Conservation (phyloP, 2,113 vertebrate species). For the Ursus arctos region DNA sequence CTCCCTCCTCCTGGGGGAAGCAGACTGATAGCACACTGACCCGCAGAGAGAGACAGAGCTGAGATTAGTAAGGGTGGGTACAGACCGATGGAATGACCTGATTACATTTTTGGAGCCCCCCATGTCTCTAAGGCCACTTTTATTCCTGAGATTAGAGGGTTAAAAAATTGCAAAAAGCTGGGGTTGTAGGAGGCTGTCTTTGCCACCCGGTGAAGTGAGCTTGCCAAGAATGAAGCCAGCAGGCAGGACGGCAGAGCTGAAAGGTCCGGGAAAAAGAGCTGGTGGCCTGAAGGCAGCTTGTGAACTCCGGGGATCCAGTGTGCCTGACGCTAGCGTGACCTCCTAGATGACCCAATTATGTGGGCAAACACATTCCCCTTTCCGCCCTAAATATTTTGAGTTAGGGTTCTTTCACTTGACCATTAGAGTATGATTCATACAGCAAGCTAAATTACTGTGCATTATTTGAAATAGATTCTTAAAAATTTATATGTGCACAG, state of each 20-base stretch:
- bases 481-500: background rate
- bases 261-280: background rate
- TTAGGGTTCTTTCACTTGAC: background rate
- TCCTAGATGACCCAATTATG: background rate
- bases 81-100: background rate
- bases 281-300: background rate
- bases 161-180: background rate
- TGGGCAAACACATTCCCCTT: background rate
- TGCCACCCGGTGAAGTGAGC: background rate
- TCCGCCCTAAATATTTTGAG: conserved; percentile 7
- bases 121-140: background rate
- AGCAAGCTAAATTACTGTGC: background rate
- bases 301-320: background rate
- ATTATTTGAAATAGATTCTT: background rate
- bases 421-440: background rate
- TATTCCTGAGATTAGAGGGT: background rate
- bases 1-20: background rate
- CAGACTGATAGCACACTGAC: background rate
- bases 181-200: background rate
- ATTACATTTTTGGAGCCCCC: background rate
- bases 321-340: background rate
- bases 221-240: background rate
- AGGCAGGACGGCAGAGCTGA: background rate
- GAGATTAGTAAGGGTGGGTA: background rate
- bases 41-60: background rate